Base-by-base conservation (phyloP, 2,113 vertebrate genomes). In the Speoplatyrhinus poulsoni region DNA sequence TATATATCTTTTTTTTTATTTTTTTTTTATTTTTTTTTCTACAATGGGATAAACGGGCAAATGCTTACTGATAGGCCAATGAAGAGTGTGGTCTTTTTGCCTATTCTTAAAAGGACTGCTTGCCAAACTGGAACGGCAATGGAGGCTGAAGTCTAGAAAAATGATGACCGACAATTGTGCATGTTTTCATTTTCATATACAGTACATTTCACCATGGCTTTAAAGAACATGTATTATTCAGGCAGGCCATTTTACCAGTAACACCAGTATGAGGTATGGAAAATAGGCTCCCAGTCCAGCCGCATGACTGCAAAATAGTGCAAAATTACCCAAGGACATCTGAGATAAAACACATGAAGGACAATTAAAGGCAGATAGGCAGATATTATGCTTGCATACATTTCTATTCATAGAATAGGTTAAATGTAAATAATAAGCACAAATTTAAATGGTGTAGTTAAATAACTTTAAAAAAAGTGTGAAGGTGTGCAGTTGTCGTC, bases 121-220 rank as follows among this genome's bases (percentile, higher is more conserved):
- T 94, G 93, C 92, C 92, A 94, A 48, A 91, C 9, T 26, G 92
- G 93, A 65, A 94, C 82, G 3, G 88, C 89, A 58, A 93, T 2
- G 1, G 84, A 85, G 53, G 93, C 90, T 10, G 91, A 79, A 13
- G 75, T 65, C 93, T 94, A 77, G 12, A 50, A 62, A 69, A 57
- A 55, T 1, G 56, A 19, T 8, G 13, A 64, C 9, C 52, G 0
- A 1, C 0, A 55, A 48, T 68, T 9, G 58, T 57, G 15, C 36
- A 36, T 13, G 3, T 59, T 36, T 0, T 59, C 32, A 7, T 62
- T 33, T 58, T 41, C 3, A 33, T 3, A 5, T 52, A 53, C 16
- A 63, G 13, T 46, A 41, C 6, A 9, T 54, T 9, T 53, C 48
- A 54, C 16, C 48, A 1, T 49, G 3, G n/a, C 13, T 53, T 53